phyloP scores from a whole-genome alignment of 2,888 invertebrate genomes.

The Bursaphelenchus okinawaensis region DNA sequence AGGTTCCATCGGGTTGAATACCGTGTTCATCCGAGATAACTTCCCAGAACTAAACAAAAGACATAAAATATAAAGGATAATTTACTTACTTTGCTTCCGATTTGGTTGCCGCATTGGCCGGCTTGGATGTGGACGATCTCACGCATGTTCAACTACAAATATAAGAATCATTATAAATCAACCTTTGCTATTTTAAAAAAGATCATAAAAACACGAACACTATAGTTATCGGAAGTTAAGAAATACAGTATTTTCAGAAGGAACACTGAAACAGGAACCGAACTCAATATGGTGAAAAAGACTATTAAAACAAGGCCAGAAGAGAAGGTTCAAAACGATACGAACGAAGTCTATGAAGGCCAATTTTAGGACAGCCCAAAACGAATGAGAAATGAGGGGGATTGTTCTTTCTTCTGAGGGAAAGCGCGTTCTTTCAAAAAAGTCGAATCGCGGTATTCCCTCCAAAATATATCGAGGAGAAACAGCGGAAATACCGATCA shows the following conservation, averaged over 20 bases:
- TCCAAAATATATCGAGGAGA: too few relatives aligned
- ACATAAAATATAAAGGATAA: constrained; percentile 6
- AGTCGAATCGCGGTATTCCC: background rate
- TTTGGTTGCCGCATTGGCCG: constrained; percentile 92
- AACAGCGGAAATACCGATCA: too few relatives aligned
- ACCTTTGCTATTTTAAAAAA: background rate
- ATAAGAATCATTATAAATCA: background rate
- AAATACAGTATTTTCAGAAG: too few relatives aligned
- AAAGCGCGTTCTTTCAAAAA: background rate
- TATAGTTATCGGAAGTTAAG: too few relatives aligned
- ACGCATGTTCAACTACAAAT: constrained; percentile 67
- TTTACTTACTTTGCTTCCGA: constrained; percentile 77
- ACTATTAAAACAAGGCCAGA: too few relatives aligned
- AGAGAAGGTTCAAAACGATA: too few relatives aligned
- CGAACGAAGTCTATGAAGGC: background rate
- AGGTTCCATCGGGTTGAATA: constrained; percentile 53
- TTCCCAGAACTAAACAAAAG: constrained; percentile 63
- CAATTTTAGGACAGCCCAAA: background rate
- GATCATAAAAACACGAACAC: background rate
- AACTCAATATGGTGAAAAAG: too few relatives aligned
- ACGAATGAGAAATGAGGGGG: background rate
- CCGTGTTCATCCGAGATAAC: constrained; percentile 59
- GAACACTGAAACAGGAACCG: too few relatives aligned
- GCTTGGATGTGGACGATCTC: constrained; percentile 93
- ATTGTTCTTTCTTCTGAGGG: background rate